Evolutionary conservation across 2,888 invertebrate genomes (phyloP), one percentile per base, ranked within the genome.

Genomic region (Gasteruption jaculator): DNA sequence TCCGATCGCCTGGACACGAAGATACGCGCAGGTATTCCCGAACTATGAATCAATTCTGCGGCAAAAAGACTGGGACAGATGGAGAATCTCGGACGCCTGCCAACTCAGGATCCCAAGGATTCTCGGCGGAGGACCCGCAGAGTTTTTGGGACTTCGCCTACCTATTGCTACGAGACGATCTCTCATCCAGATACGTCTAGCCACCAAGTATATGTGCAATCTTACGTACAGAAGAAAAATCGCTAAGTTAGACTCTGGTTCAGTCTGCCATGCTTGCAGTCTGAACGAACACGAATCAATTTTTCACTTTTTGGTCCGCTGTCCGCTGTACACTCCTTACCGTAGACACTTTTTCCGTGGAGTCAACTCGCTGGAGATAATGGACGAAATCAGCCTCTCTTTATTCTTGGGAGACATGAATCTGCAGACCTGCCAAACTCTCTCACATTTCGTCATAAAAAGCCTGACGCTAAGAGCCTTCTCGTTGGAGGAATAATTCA

Each of bases 131-230:
- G 37, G 18, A 26, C 37, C 37, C 14, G 37, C 27, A 18, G 26
- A 26, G 15, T 37, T 25, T 11, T 26, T 37, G 5, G 37, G 24
- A 15, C 26, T 22, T 26, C 37, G n/a, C 14, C 16, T 22, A 25
- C 37, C 37, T 27, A 22, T 37, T 5, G 12, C 24, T n/a, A 25
- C 25, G 3, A 22, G 26, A 26, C 26, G 37, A 18, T 4, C 11
- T 14, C 37, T 37, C 5, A 26, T 16, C 27, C 24, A 37, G n/a
- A 25, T 27, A 18, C 38, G 38, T 16, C 38, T 37, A 26, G 29
- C 26, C 16, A 37, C 25, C 19, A 37, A 37, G 16, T 2, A 18
- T 18, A 27, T 29, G 18, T 27, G 25, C 8, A 37, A 19, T 18
- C 27, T 37, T 25, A 15, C 29, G 19, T 18, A 18, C 29, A 37